phyloP scores from a whole-genome alignment of 2,888 invertebrate species.

The Lasioglossum oenotherae region DNA sequence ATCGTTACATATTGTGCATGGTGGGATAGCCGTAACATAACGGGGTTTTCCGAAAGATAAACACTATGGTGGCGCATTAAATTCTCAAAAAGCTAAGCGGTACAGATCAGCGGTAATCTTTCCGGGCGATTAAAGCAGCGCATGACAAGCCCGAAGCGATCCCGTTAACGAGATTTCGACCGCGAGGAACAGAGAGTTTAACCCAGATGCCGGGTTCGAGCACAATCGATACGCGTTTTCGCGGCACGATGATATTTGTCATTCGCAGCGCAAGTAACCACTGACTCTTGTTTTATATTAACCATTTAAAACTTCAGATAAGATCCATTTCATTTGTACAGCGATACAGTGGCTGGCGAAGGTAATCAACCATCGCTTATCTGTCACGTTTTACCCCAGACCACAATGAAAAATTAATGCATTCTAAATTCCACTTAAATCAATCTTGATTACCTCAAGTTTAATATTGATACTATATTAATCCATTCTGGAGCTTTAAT shows the following conservation, averaged over 20 bases:
- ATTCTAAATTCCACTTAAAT: neutral
- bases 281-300: neutral
- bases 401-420: neutral
- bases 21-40: neutral
- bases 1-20: neutral
- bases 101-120: conserved; percentile 34
- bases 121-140: conserved; percentile 40
- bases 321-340: neutral
- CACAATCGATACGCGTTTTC: conserved; percentile 37
- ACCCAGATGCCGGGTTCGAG: conserved; percentile 26
- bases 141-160: conserved; percentile 40
- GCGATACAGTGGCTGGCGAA: neutral
- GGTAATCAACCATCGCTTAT: neutral
- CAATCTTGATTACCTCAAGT: too few species aligned
- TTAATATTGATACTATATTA: neutral
- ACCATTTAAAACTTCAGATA: neutral
- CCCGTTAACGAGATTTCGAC: conserved; percentile 46
- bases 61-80: neutral
- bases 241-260: conserved; percentile 19
- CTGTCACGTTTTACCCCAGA: neutral
- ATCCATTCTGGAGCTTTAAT: neutral
- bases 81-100: conserved; percentile 7
- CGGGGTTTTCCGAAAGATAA: neutral
- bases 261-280: conserved; percentile 12
- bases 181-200: conserved; percentile 33